Evolutionary conservation across 2,113 vertebrate genomes (phyloP).

Genomic region (Leptobrachium ailaonicum): DNA sequence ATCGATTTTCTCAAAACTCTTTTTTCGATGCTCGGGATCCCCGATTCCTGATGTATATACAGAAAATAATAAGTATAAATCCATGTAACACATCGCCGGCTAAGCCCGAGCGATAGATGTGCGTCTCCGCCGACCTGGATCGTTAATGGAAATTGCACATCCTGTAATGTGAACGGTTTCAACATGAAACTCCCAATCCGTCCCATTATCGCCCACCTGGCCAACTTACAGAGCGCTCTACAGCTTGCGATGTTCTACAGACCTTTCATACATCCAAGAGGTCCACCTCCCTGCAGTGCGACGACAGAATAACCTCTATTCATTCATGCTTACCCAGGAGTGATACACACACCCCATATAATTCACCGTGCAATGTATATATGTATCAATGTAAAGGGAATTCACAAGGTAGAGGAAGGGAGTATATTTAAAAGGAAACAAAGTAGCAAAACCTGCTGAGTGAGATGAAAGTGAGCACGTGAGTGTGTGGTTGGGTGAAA

Average conservation of each 20-base stretch:
- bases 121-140: conserved; percentile 5
- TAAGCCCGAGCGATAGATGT: background rate
- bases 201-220: conserved; percentile 2
- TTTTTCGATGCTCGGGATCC: background rate
- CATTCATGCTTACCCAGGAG: background rate
- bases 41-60: conserved; percentile 15
- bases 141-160: conserved; percentile 19
- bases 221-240: background rate
- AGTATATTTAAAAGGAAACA: too few species aligned
- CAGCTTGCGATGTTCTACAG: background rate
- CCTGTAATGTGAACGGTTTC: background rate
- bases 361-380: too few species aligned
- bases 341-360: too few species aligned
- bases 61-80: conserved; percentile 11
- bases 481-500: too few species aligned
- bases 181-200: background rate
- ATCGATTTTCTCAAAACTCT: conserved; percentile 7
- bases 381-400: too few species aligned
- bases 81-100: too few species aligned
- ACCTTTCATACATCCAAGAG: background rate
- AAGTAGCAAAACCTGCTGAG: too few species aligned
- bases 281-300: background rate
- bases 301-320: background rate
- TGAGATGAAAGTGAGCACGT: too few species aligned
- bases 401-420: too few species aligned